Base-by-base conservation (phyloP, 2,797 vertebrate genomes). In the Leptatherina wallacei region DNA sequence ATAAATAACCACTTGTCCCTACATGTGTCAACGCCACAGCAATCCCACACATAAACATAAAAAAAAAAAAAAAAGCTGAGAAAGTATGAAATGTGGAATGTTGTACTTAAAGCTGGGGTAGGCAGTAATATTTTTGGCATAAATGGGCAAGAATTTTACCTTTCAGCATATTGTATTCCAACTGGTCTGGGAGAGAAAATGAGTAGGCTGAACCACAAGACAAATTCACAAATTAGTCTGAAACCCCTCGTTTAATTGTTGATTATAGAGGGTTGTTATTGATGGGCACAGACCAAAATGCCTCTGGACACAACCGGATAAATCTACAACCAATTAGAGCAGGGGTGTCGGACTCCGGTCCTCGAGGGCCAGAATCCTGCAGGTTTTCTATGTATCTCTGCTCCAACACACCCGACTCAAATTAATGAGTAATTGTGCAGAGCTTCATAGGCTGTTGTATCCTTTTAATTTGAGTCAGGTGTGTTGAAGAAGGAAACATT, bases 1-100 rank as follows among this genome's bases (percentile, higher is more conserved):
- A 85, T 56, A 73, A 60, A 69, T 0, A 75, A 68, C 73, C 63
- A 69, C 22, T 47, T 65, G 79, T 77, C 63, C 64, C 69, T 64
- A 77, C 64, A 63, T 55, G 65, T 51, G 76, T 55, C 58, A 65
- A 65, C 29, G 49, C 51, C 56, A 69, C 58, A 68, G 54, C 55
- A 52, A 61, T 79, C 44, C 59, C 57, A 14, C 52, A 54, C 38
- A 65, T 7, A 30, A 56, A 56, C 54, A 56, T 18, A 38, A 52
- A 55, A 35, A 52, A 65, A 44, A 24, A 16, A 55, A 4, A 32
- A 32, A 44, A 29, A 0, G 69, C 12, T 44, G 2, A 73, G 29
- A 73, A 32, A 52, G 1, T 69, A 36, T 58, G n/a, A 61, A 75
- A 32, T 69, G 44, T 61, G 32, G 10, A 61, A 64, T 56, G 40